Evolutionary conservation across 2,888 invertebrate species (phyloP).

Genomic region (Eupithecia subumbrata): DNA sequence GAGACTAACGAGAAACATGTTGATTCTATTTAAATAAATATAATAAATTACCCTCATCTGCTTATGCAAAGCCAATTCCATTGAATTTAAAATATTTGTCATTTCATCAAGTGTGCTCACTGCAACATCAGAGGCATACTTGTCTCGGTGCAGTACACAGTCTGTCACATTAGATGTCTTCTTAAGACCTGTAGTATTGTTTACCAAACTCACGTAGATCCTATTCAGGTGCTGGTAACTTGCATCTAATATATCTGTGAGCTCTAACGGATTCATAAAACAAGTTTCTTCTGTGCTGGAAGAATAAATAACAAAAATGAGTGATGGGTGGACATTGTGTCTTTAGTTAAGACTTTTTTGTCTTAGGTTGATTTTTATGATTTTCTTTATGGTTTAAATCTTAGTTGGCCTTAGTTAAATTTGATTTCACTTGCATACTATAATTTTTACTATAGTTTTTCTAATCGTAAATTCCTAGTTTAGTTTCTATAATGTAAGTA

Average conservation of each 20-base stretch:
- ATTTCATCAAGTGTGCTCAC: constrained; percentile 70
- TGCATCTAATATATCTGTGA: constrained; percentile 70
- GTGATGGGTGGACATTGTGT: not conserved
- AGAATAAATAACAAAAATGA: constrained; percentile 6
- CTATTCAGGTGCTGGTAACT: constrained; percentile 73
- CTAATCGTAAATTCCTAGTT: too few species aligned
- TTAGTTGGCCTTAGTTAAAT: too few species aligned
- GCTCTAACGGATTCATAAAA: constrained; percentile 57
- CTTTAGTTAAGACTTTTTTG: not conserved
- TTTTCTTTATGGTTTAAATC: not conserved
- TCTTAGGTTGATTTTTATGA: not conserved
- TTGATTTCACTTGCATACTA: too few species aligned
- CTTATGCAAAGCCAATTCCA: constrained; percentile 69
- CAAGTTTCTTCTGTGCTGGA: constrained; percentile 28
- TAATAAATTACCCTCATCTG: constrained; percentile 66
- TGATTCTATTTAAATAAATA: not conserved
- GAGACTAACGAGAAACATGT: not conserved
- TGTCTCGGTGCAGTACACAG: constrained; percentile 68
- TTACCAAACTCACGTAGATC: constrained; percentile 72
- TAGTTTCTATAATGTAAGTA: too few species aligned
- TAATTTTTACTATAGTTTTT: too few species aligned
- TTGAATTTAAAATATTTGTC: constrained; percentile 67
- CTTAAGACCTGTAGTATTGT: constrained; percentile 69
- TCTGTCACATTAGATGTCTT: constrained; percentile 67
- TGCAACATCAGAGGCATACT: constrained; percentile 75